A percentile compares a stretch with the other conserved stretches of the same genome.
Evolutionary conservation across 2,797 vertebrate species (phyloP).

Genomic region (Myripristis murdjan): DNA sequence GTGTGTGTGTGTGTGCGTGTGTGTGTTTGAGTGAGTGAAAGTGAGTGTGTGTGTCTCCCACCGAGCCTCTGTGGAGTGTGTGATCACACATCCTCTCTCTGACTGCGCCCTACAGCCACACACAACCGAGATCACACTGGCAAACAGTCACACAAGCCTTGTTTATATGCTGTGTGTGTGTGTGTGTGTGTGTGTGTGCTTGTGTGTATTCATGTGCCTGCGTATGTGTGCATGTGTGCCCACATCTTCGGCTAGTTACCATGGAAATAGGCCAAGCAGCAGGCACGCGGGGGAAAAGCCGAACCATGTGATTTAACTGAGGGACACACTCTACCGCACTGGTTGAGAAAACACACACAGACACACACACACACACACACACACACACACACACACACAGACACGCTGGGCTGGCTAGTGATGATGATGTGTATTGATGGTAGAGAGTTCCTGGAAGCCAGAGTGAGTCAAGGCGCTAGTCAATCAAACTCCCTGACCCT

Average conservation of each 20-base stretch:
- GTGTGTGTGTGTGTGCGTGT: slow-evolving; percentile 30
- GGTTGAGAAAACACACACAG: slow-evolving; percentile 45
- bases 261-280: slow-evolving; percentile 86
- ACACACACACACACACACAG: slow-evolving; percentile 13
- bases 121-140: slow-evolving; percentile 62
- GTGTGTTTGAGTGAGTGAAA: too few species aligned
- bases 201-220: slow-evolving; percentile 21
- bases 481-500: slow-evolving; percentile 79
- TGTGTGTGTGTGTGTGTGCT: slow-evolving; percentile 8
- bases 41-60: slow-evolving; percentile 36
- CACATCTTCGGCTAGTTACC: slow-evolving; percentile 81
- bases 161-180: slow-evolving; percentile 54
- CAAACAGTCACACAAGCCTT: slow-evolving; percentile 52
- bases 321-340: slow-evolving; percentile 72
- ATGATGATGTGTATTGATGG: slow-evolving; percentile 79
- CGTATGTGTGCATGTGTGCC: slow-evolving; percentile 51
- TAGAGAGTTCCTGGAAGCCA: slow-evolving; percentile 81
- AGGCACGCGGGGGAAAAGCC: slow-evolving; percentile 80
- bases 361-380: slow-evolving; percentile 2
- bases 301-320: slow-evolving; percentile 81
- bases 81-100: slow-evolving; percentile 78
- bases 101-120: slow-evolving; percentile 72
- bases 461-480: slow-evolving; percentile 77
- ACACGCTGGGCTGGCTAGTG: slow-evolving; percentile 62
- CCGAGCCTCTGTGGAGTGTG: slow-evolving; percentile 70